Percentiles rank a stretch among this genome's conserved stretches.
phyloP scores from a whole-genome alignment of 2,113 vertebrate genomes.

The Elachura formosa region DNA sequence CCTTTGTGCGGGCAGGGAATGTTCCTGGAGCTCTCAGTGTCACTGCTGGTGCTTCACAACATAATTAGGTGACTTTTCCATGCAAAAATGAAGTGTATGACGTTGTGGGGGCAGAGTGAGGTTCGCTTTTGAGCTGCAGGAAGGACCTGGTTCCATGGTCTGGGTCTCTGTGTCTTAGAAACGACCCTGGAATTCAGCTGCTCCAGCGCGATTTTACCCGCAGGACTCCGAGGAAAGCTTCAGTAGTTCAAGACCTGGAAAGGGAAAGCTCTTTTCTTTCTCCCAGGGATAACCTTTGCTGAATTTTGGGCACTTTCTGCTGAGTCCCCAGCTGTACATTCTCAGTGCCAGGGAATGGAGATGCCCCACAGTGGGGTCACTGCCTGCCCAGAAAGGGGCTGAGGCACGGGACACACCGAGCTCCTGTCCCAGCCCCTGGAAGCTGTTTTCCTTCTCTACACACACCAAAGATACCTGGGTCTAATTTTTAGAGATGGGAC shows the following conservation, averaged over 20 bases:
- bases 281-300: not conserved
- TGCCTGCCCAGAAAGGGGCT: not conserved
- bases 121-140: not conserved
- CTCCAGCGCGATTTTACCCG: not conserved
- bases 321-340: not conserved
- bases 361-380: accelerated
- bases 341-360: not conserved
- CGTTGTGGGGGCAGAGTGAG: not conserved
- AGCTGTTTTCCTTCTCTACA: not conserved
- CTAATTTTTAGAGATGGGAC: conserved; percentile 19
- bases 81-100: not conserved
- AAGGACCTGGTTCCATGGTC: not conserved
- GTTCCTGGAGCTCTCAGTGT: not conserved
- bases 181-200: not conserved
- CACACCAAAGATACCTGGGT: not conserved
- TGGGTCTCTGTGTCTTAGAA: not conserved
- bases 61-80: accelerated
- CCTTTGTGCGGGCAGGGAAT: accelerated
- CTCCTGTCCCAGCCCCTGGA: not conserved
- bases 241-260: not conserved
- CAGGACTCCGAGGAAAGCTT: not conserved
- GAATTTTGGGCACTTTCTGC: not conserved
- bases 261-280: not conserved
- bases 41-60: accelerated
- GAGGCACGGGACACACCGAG: accelerated